phyloP scores from a whole-genome alignment of 2,797 vertebrate genomes.

The Cichlasoma orientale region DNA sequence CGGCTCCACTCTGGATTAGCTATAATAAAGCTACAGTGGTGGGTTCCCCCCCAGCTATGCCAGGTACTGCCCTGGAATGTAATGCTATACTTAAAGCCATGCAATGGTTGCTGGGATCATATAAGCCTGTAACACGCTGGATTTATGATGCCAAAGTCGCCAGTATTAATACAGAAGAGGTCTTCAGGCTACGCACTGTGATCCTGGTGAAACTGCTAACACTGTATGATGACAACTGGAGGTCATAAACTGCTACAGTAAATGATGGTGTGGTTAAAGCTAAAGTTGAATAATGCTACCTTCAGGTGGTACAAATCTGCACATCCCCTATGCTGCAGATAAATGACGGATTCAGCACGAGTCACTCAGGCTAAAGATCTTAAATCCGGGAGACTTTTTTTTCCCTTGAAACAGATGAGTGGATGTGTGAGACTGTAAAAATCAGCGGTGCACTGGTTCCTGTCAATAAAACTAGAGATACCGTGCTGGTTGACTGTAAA shows the following conservation, averaged over 20 bases:
- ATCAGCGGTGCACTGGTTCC: background rate
- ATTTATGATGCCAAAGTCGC: slow-evolving; percentile 69
- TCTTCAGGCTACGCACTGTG: slow-evolving; percentile 50
- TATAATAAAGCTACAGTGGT: slow-evolving; percentile 44
- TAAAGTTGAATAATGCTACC: slow-evolving; percentile 58
- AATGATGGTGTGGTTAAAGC: slow-evolving; percentile 52
- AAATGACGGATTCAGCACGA: slow-evolving; percentile 23
- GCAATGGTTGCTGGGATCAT: slow-evolving; percentile 54
- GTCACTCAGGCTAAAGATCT: slow-evolving; percentile 8
- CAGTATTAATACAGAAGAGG: slow-evolving; percentile 49
- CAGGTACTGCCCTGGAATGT: slow-evolving; percentile 53
- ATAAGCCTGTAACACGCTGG: slow-evolving; percentile 72
- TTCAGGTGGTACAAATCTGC: slow-evolving; percentile 43
- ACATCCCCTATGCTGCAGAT: slow-evolving; percentile 30
- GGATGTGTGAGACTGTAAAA: slow-evolving; percentile 19
- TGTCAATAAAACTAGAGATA: background rate
- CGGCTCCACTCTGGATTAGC: slow-evolving; percentile 43
- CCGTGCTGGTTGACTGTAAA: background rate
- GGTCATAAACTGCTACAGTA: slow-evolving; percentile 47
- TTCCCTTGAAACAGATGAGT: slow-evolving; percentile 9
- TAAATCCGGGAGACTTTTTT: slow-evolving; percentile 14
- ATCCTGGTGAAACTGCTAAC: slow-evolving; percentile 61
- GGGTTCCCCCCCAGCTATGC: slow-evolving; percentile 17
- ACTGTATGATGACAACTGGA: slow-evolving; percentile 54
- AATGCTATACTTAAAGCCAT: slow-evolving; percentile 52